Base-by-base conservation (phyloP, 2,888 invertebrate genomes). In the Eupithecia tripunctaria region DNA sequence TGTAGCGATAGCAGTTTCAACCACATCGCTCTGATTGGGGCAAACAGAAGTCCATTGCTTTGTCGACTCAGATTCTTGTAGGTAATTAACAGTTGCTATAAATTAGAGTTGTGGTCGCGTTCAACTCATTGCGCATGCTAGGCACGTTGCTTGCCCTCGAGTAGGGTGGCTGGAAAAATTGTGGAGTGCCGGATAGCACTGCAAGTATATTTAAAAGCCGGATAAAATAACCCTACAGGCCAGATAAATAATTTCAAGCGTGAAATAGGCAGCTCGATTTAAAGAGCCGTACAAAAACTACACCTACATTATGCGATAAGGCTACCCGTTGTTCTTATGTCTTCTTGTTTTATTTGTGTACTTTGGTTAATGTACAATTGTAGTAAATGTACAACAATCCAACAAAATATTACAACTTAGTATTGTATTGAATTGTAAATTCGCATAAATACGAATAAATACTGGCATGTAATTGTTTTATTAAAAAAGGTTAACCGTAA, bases 51-150 rank as follows among this genome's bases (percentile, higher is more conserved):
- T 82, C 77, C 80, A 78, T 80, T 84, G 76, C 81, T 85, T 86
- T 87, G 87, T 86, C 83, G 86, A 89, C 82, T 89, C 86, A 88
- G 89, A 89, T 91, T 91, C 90, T 88, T 89, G 90, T 88, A 86
- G 86, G 90, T 91, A 92, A 91, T 92, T 91, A 91, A 89, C 88
- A 85, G 88, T 87, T 83, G 89, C 88, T 89, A 92, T 92, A 92
- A 91, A 92, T 92, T 91, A 91, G 88, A 85, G 85, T 82, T 72
- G 79, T 73, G 78, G 81, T 70, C 78, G 76, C 71, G 67, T 72
- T 51, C 68, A 69, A 69, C 89, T 91, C 89, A 92, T 92, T 91
- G 90, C 79, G 88, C 87, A 91, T 89, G 89, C 88, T 82, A 83
- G 83, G 86, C 86, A 86, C 87, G 87, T 72, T 43, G 79, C 79